Conservation (phyloP, 2,797 vertebrate genomes). For the Capromys pilorides region DNA sequence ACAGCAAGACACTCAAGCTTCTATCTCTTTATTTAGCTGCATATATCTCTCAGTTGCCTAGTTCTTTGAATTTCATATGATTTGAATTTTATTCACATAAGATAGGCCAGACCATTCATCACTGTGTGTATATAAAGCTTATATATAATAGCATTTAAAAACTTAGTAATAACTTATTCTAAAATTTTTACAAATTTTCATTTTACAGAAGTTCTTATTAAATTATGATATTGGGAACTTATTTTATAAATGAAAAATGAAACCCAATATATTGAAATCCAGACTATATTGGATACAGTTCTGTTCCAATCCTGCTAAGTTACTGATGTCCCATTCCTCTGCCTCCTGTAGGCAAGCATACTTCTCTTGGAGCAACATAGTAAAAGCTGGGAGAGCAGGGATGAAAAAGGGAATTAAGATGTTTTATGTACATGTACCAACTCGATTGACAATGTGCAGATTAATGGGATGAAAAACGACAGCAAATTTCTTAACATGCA, state of each 20-base stretch:
- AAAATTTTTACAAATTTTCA: conserved; percentile 47
- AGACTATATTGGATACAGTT: conserved; percentile 25
- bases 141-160: background rate
- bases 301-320: background rate
- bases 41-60: background rate
- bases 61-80: background rate
- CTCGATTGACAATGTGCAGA: background rate
- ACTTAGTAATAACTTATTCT: background rate
- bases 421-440: background rate
- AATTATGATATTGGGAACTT: conserved; percentile 13
- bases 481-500: background rate
- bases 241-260: conserved; percentile 44
- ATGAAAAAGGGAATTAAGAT: background rate
- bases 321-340: conserved; percentile 5
- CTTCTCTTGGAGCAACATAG: background rate
- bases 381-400: background rate
- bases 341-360: background rate
- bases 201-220: conserved; percentile 18
- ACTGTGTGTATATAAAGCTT: background rate
- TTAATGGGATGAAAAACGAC: background rate
- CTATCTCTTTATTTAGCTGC: background rate
- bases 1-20: background rate
- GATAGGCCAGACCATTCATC: background rate
- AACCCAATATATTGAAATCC: conserved; percentile 8
- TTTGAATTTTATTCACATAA: background rate